phyloP scores from a whole-genome alignment of 2,113 vertebrate genomes.

The Microtus ochrogaster region DNA sequence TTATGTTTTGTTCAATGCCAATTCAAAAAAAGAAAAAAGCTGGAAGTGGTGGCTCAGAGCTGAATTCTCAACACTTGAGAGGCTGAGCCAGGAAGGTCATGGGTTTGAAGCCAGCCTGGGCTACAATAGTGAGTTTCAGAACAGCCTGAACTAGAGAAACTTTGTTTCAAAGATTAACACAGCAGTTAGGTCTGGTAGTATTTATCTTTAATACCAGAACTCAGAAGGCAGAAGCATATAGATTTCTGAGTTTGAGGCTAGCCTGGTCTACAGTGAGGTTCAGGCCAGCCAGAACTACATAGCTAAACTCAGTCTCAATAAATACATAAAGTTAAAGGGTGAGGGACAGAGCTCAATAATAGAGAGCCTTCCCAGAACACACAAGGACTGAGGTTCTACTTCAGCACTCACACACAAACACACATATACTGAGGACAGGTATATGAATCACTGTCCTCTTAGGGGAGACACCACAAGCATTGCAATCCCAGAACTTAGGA shows the following conservation, averaged over 20 bases:
- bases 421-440: background rate
- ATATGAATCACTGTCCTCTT: background rate
- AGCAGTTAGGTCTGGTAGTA: background rate
- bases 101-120: background rate
- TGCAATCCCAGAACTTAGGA: background rate
- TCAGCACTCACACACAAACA: background rate
- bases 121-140: background rate
- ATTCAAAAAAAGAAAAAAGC: background rate
- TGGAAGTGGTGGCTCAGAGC: background rate
- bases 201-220: background rate
- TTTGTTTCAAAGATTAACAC: background rate
- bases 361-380: background rate
- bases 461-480: background rate
- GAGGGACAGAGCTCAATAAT: background rate
- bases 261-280: background rate
- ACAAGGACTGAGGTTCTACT: no score
- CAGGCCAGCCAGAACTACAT: background rate
- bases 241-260: background rate
- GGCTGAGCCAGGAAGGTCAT: background rate
- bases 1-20: background rate
- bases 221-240: background rate
- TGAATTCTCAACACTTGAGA: background rate
- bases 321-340: background rate
- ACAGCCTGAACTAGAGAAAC: background rate
- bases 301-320: background rate